Conservation (phyloP, 2,888 invertebrate species). For the Dryococelus australis region DNA sequence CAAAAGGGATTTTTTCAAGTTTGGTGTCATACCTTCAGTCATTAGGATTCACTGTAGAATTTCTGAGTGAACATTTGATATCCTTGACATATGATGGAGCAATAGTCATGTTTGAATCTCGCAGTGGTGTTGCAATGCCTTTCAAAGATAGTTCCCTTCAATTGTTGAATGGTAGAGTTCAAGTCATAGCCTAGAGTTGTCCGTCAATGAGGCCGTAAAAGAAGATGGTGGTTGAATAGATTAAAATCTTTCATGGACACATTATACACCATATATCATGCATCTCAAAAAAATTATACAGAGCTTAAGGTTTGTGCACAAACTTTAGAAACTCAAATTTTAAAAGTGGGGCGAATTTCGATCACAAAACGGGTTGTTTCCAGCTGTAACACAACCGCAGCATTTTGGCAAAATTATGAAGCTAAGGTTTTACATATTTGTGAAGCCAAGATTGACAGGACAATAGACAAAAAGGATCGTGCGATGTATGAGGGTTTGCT, state of each 20-base stretch:
- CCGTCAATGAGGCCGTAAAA: neutral
- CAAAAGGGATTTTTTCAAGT: too few species aligned
- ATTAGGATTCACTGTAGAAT: neutral
- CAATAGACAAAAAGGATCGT: neutral
- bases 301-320: neutral
- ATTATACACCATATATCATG: neutral
- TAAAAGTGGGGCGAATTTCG: too few species aligned
- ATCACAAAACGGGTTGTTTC: neutral
- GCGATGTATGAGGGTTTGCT: constrained; percentile 20
- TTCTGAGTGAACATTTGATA: too few species aligned
- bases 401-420: neutral
- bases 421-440: neutral
- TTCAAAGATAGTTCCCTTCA: too few species aligned
- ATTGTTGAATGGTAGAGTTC: neutral
- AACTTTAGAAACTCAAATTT: neutral
- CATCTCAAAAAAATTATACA: neutral
- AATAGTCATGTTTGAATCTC: too few species aligned
- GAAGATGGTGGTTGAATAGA: neutral
- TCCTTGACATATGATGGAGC: neutral
- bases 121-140: too few species aligned
- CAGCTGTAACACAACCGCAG: neutral
- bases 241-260: neutral
- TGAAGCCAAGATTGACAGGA: neutral
- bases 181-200: neutral
- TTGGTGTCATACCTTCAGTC: neutral